These are phyloP conservation scores for Chauna torquata DNA, from an alignment of 2,113 vertebrate species.

Conservation along the genomic window DNA sequence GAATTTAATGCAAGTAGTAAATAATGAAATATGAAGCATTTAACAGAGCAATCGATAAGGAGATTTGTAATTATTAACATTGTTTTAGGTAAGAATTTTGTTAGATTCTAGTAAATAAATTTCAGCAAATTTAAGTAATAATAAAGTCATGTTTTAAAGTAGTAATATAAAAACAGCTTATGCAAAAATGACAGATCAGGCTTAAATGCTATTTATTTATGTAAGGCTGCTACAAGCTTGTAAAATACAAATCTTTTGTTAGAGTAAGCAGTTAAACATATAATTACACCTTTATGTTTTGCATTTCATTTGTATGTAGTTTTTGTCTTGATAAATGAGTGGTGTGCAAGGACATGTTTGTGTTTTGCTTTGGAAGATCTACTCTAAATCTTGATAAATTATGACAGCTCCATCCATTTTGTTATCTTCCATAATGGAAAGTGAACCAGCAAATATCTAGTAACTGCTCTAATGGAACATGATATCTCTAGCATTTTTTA, in stretches of 20 bases:
- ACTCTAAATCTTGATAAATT: not conserved
- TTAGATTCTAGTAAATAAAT: not conserved
- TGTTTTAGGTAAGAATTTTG: not conserved
- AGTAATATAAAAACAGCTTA: not conserved
- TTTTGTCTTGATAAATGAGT: not conserved
- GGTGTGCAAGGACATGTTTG: not conserved
- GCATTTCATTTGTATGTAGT: not conserved
- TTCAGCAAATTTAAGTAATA: not conserved
- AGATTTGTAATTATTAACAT: not conserved
- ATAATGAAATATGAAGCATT: constrained; percentile 36
- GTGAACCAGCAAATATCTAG: not conserved
- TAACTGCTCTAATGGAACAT: not conserved
- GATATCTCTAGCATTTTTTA: not conserved
- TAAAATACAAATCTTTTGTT: not conserved
- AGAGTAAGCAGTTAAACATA: not conserved
- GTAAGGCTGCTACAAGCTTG: not conserved
- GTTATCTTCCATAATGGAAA: constrained; percentile 26
- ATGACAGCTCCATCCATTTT: not conserved
- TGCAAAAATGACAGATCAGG: not conserved
- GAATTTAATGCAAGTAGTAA: not conserved
- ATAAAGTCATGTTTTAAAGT: not conserved
- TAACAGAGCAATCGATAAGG: constrained; percentile 24
- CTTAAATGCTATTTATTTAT: not conserved
- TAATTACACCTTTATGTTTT: not conserved
- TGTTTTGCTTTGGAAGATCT: not conserved